phyloP scores from a whole-genome alignment of 1,140 invertebrate genomes.

The Odontomachus brunneus region DNA sequence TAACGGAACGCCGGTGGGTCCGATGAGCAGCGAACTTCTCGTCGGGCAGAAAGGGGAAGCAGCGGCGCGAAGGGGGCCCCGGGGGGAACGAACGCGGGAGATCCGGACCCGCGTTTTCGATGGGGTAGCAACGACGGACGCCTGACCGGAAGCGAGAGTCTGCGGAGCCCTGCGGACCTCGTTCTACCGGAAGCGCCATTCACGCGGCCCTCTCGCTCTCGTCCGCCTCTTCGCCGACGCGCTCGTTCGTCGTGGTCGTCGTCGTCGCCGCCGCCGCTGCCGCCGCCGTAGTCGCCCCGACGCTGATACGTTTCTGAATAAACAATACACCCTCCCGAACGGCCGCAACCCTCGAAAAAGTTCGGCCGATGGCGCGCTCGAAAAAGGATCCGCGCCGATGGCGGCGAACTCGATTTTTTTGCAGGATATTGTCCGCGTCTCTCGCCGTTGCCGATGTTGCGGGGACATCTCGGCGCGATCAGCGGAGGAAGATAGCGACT shows the following conservation, averaged over 20 bases:
- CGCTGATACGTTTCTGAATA: conserved; percentile 83
- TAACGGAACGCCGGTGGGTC: conserved; percentile 77
- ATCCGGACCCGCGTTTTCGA: conserved; percentile 80
- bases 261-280: conserved; percentile 65
- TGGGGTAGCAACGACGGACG: conserved; percentile 79
- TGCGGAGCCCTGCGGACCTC: conserved; percentile 82
- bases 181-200: conserved; percentile 84
- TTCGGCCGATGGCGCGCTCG: conserved; percentile 57
- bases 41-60: conserved; percentile 63
- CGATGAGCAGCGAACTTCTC: conserved; percentile 67
- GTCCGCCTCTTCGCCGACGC: conserved; percentile 72
- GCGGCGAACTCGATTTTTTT: conserved; percentile 45
- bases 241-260: conserved; percentile 65
- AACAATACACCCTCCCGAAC: conserved; percentile 77
- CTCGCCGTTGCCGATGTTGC: background rate
- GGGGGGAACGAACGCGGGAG: conserved; percentile 70
- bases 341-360: conserved; percentile 62
- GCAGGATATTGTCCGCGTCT: background rate
- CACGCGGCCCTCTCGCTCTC: conserved; percentile 82
- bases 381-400: conserved; percentile 73
- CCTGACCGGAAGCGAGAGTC: conserved; percentile 84
- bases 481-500: background rate
- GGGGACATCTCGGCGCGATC: conserved; percentile 39
- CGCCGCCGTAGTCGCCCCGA: conserved; percentile 66
- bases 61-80: conserved; percentile 44